phyloP scores from a whole-genome alignment of 2,113 vertebrate species.

The Chamaea fasciata region DNA sequence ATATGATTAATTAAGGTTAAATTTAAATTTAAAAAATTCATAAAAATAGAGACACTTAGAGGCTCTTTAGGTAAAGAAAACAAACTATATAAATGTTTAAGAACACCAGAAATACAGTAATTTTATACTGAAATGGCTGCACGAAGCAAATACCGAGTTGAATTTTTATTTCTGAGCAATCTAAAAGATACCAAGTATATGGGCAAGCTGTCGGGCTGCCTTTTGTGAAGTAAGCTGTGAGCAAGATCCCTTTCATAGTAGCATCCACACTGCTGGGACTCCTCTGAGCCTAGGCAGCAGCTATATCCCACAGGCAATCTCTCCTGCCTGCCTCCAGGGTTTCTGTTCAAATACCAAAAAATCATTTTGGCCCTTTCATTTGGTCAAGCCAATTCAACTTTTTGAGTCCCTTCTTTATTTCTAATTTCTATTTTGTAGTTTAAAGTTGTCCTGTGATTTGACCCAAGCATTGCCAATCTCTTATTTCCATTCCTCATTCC shows the following conservation, averaged over 20 bases:
- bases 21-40: neutral
- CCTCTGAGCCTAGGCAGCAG: neutral
- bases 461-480: neutral
- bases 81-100: neutral
- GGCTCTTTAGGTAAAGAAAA: neutral
- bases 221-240: neutral
- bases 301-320: neutral
- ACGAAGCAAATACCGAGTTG: neutral
- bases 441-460: neutral
- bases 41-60: neutral
- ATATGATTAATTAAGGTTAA: conserved; percentile 26
- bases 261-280: neutral
- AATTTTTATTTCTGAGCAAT: neutral
- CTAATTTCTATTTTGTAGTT: neutral
- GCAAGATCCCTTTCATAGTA: neutral
- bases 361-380: neutral
- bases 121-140: neutral
- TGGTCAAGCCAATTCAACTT: neutral
- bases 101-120: neutral
- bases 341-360: neutral
- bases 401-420: neutral
- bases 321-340: neutral
- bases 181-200: neutral
- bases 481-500: neutral
- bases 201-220: neutral